phyloP scores from a whole-genome alignment of 2,113 vertebrate genomes.

The Phoenicopterus ruber region DNA sequence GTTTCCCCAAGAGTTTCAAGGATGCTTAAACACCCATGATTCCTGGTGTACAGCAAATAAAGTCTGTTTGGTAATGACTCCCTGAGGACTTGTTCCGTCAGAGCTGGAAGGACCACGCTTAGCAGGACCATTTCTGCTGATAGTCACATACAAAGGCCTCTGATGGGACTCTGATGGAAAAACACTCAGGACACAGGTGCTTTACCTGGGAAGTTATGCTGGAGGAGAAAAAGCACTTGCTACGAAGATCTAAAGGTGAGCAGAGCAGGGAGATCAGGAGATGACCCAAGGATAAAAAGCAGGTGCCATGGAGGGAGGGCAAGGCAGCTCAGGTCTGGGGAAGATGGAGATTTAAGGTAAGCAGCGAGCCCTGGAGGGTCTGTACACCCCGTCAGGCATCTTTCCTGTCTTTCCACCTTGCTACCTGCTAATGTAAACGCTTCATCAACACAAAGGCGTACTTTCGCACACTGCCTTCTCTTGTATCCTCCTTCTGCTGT shows the following conservation, averaged over 20 bases:
- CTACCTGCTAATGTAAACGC: background rate
- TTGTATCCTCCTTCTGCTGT: background rate
- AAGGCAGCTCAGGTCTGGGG: background rate
- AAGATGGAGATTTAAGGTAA: background rate
- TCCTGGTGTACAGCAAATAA: background rate
- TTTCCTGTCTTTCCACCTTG: background rate
- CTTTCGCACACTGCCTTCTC: background rate
- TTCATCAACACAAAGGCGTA: background rate
- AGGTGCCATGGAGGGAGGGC: background rate
- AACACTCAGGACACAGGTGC: background rate
- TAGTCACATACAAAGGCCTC: background rate
- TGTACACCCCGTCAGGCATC: background rate
- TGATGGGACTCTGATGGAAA: background rate
- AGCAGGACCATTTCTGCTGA: background rate
- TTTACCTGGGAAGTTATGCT: background rate
- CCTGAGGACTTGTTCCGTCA: background rate
- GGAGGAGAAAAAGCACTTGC: background rate
- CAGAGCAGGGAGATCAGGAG: background rate
- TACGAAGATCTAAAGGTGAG: background rate
- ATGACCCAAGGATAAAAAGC: background rate
- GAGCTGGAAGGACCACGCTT: background rate
- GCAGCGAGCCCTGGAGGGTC: background rate
- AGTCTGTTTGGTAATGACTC: background rate
- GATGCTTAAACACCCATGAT: background rate
- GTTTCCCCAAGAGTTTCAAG: background rate